phyloP scores from a whole-genome alignment of 2,113 vertebrate species.

The Casuarius casuarius region DNA sequence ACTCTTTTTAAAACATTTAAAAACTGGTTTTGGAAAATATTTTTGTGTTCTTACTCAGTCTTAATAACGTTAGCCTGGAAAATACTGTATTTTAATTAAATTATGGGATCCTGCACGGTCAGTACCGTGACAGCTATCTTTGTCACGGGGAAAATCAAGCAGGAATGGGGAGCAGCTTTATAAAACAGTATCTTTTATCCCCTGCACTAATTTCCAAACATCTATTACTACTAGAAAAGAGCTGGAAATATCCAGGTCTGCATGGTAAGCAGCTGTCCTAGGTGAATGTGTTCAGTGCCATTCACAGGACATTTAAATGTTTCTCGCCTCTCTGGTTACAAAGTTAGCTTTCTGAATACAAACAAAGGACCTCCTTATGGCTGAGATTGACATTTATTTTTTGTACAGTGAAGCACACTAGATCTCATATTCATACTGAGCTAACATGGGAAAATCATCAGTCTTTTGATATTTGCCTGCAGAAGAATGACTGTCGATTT shows the following conservation, averaged over 20 bases:
- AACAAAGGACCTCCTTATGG: not conserved
- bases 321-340: not conserved
- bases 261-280: not conserved
- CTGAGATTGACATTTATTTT: not conserved
- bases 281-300: rapidly evolving
- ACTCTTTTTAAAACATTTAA: not conserved
- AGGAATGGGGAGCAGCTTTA: not conserved
- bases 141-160: not conserved
- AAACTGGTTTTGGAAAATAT: not conserved
- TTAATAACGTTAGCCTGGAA: not conserved
- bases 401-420: not conserved
- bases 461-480: not conserved
- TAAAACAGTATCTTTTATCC: not conserved
- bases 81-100: rapidly evolving
- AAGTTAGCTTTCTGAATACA: not conserved
- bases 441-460: not conserved
- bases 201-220: rapidly evolving
- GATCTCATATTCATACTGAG: not conserved
- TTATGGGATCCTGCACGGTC: not conserved
- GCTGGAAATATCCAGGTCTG: not conserved
- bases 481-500: not conserved
- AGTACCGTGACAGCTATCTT: not conserved
- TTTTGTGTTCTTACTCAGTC: not conserved
- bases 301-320: not conserved
- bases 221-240: not conserved